phyloP scores from a whole-genome alignment of 2,113 vertebrate genomes.

The Aspiorhynchus laticeps region DNA sequence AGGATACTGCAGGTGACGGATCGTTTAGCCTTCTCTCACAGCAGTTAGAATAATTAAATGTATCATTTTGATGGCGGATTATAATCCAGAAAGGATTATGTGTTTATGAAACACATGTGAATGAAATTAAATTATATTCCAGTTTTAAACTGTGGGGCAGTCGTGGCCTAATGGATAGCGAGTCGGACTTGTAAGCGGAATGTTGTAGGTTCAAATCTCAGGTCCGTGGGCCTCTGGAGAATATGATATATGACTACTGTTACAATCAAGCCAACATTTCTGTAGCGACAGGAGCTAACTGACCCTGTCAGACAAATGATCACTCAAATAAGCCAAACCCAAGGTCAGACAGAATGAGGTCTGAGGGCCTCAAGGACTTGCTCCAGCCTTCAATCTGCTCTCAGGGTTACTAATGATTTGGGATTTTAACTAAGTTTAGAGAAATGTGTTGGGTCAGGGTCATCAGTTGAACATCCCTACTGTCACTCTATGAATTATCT shows the following conservation, averaged over 20 bases:
- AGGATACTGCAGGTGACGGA: too few relatives aligned
- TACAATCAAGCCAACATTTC: not conserved
- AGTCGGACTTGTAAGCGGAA: too few relatives aligned
- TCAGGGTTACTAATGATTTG: conserved; percentile 24
- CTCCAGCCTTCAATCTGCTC: conserved; percentile 6
- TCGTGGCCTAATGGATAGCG: too few relatives aligned
- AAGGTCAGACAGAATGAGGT: conserved; percentile 63
- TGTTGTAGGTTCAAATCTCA: too few relatives aligned
- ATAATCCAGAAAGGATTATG: too few relatives aligned
- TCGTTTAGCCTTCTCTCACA: too few relatives aligned
- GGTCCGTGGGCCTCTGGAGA: not conserved
- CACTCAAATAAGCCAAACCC: conserved; percentile 62
- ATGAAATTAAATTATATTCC: too few relatives aligned
- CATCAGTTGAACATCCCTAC: not conserved
- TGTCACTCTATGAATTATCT: not conserved
- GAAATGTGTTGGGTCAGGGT: conserved; percentile 6
- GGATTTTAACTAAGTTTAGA: conserved; percentile 15
- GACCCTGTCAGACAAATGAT: conserved; percentile 63
- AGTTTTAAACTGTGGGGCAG: too few relatives aligned
- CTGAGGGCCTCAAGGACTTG: conserved; percentile 30
- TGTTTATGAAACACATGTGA: too few relatives aligned
- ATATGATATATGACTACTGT: conserved; percentile 29
- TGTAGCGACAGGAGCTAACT: conserved; percentile 55
- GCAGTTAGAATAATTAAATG: too few relatives aligned
- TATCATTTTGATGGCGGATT: too few relatives aligned